Percentiles rank a stretch among this genome's conserved stretches.
These are phyloP conservation scores for Gobio gobio DNA, from an alignment of 2,113 vertebrate genomes.

Conservation along the genomic window DNA sequence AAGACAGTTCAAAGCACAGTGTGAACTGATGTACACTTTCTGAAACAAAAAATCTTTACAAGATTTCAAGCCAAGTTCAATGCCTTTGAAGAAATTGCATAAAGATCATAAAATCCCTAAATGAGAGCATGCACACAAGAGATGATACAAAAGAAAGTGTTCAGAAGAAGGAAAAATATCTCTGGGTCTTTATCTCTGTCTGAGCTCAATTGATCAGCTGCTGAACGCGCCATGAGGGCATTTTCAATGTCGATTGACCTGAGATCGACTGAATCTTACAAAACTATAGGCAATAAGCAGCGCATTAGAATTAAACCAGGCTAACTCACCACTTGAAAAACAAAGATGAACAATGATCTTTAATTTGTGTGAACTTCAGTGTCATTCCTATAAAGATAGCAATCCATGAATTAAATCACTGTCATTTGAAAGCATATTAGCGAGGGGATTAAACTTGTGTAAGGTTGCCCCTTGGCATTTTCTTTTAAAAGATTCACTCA, in stretches of 20 bases:
- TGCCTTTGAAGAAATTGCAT: neutral
- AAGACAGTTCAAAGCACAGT: conserved; percentile 2
- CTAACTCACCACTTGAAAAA: conserved; percentile 5
- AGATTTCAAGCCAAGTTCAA: neutral
- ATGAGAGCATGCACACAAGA: neutral
- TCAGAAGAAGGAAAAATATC: neutral
- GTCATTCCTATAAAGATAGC: neutral
- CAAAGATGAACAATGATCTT: neutral
- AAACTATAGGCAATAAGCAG: neutral
- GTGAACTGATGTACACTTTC: neutral
- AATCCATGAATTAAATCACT: neutral
- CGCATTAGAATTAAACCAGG: neutral
- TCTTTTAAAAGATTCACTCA: neutral
- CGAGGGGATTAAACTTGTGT: neutral
- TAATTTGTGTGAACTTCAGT: neutral
- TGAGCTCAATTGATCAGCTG: neutral
- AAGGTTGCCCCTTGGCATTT: neutral
- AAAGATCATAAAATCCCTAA: neutral
- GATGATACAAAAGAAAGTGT: neutral
- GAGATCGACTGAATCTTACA: neutral
- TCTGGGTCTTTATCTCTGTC: neutral
- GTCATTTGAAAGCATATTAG: neutral
- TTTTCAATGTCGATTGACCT: neutral
- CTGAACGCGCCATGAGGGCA: neutral
- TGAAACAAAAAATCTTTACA: conserved; percentile 12